Evolutionary conservation across 1,140 invertebrate species (phyloP), one percentile per base, ranked within the genome.

Genomic region (Parapsyche elsis): DNA sequence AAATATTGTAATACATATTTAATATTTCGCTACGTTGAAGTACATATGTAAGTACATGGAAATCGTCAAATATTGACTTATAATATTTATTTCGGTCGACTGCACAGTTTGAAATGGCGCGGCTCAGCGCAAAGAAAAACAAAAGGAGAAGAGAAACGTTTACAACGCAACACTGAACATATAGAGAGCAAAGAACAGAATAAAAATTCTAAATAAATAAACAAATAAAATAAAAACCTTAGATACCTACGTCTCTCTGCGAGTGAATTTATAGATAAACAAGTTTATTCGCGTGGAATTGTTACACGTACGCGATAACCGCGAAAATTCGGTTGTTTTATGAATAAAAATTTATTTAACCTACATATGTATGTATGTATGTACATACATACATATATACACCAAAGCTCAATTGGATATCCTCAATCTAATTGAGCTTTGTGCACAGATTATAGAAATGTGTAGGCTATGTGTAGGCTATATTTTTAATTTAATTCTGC

Each of bases 41-140:
- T 59, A 59, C 57, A 59, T 10, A 9, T 9, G n/a, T 49, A n/a
- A 10, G n/a, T 49, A 9, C n/a, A 49, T n/a, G n/a, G 30, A 61
- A 61, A 61, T 61, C 7, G 14, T 21, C 57, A 61, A 61, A 61
- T 61, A 61, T 61, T 61, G 57, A 61, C 57, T 61, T n/a, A 1
- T 61, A 61, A 61, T 19, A 61, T 61, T 61, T 61, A 61, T 61
- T 21, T 19, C 12, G 12, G 16, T 61, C n/a, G 14, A 1, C 21
- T 21, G 16, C 16, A 19, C 14, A 61, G 57, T 21, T 61, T 21
- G 57, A 9, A 61, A 61, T 19, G 19, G 30, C 30, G 30, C 30
- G 30, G 30, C 21, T 19, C 57, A 19, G 5, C 9, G 57, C 9
- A 61, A 61, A 61, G 16, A 61, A 61, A 61, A 53, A 61, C 16